Base-by-base conservation (phyloP, 2,797 vertebrate species). In the Moxostoma hubbsi region DNA sequence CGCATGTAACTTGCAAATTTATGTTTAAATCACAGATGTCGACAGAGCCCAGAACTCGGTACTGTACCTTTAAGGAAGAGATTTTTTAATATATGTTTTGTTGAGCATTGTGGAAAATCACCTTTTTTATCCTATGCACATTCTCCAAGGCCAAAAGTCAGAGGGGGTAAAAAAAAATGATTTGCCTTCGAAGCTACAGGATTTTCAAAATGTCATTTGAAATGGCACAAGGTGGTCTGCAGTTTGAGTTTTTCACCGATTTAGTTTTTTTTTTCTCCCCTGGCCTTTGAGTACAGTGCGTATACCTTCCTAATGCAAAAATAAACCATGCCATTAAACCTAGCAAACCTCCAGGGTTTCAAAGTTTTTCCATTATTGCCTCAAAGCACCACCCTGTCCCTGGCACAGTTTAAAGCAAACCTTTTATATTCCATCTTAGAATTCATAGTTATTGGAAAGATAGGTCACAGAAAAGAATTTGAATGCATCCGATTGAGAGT, bases 201-300 rank as follows among this genome's bases (percentile, higher is more conserved):
- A 55, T 79, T 72, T 79, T 79, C 36, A 7, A 68, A 77, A 82
- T 82, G 75, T 61, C 69, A 73, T 65, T 63, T 67, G 24, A 73
- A 81, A 71, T 76, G 51, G 59, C 66, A 47, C 47, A 73, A 67
- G 69, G 57, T 68, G 81, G 13, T 15, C 16, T 73, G 43, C 16
- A 54, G 51, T 61, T 69, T 78, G 46, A 73, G 58, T 24, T 24
- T 24, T 24, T 24, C 18, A 54, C 55, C 9, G 57, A 69, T 67
- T 18, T 4, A 5, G 36, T 18, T 51, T 45, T 13, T 54, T 59
- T 59, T 73, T 62, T 71, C 62, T 57, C 18, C 58, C 11, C 13
- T 54, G 69, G 61, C 63, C 50, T 82, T 74, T 72, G n/a, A 55
- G 63, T 73, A 53, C 47, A 43, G 55, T 61, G 43, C 50, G n/a